Percentiles rank a stretch among this genome's conserved stretches.
phyloP scores from a whole-genome alignment of 2,113 vertebrate species.

The Polyodon spathula region DNA sequence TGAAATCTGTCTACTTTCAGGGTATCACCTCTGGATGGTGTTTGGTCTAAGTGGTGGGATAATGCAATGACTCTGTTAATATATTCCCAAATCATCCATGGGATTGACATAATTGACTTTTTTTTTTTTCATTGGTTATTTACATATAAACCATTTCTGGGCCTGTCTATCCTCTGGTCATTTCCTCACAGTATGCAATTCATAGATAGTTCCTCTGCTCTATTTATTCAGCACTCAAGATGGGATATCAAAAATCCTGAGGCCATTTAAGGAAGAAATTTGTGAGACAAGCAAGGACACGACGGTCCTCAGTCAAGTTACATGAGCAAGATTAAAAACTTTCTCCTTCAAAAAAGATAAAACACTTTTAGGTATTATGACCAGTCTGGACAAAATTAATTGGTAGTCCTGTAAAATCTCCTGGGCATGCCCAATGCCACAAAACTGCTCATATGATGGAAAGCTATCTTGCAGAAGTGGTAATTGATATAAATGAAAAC shows the following conservation, averaged over 20 bases:
- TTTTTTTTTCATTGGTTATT: too few species aligned
- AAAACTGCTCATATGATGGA: not conserved
- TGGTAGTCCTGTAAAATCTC: not conserved
- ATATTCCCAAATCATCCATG: too few species aligned
- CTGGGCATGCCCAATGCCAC: not conserved
- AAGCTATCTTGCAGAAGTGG: not conserved
- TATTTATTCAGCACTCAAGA: too few species aligned
- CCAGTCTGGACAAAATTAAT: not conserved
- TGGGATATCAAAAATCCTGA: not conserved
- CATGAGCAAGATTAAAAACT: conserved; percentile 1
- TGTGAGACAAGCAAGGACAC: not conserved
- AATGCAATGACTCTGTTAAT: too few species aligned
- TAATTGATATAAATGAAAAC: conserved; percentile 9
- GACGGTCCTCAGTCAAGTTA: not conserved
- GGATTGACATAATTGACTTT: too few species aligned
- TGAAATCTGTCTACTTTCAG: too few species aligned
- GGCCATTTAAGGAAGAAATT: not conserved
- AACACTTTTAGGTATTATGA: not conserved
- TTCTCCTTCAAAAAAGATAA: conserved; percentile 3
- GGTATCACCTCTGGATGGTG: too few species aligned
- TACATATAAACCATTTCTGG: too few species aligned
- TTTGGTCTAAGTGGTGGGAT: too few species aligned
- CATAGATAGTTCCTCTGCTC: too few species aligned
- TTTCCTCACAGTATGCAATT: too few species aligned
- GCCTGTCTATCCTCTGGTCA: too few species aligned